These are phyloP conservation scores for Siniperca obscura DNA, from an alignment of 2,797 vertebrate species.

Conservation along the genomic window DNA sequence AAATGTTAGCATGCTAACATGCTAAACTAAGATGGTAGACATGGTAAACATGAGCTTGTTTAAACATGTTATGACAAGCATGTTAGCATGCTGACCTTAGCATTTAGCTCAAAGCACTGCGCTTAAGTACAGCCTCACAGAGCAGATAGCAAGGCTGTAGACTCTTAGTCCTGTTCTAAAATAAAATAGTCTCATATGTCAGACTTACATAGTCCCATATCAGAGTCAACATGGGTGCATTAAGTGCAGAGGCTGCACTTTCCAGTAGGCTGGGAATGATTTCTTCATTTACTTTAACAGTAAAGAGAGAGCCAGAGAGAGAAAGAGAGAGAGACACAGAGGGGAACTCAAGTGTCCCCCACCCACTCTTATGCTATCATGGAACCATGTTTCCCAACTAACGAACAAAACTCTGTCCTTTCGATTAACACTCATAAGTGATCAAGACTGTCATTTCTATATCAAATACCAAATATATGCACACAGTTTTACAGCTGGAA, in stretches of 20 bases:
- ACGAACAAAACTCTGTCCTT: not conserved
- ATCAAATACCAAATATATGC: constrained; percentile 14
- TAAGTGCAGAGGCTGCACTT: not conserved
- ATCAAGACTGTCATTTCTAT: not conserved
- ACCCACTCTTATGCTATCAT: not conserved
- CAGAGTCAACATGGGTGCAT: not conserved
- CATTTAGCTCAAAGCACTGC: too few relatives aligned
- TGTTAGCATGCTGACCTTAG: not conserved
- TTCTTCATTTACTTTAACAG: not conserved
- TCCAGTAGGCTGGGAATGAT: not conserved
- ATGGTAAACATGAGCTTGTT: not conserved
- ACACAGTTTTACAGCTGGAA: not conserved
- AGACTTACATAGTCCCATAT: not conserved
- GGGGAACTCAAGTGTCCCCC: not conserved
- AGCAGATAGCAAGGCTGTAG: not conserved
- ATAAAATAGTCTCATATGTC: not conserved
- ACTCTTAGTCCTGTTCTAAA: not conserved
- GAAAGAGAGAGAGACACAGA: not conserved
- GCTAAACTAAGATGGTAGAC: not conserved
- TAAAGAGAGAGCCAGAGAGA: not conserved
- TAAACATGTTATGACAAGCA: not conserved
- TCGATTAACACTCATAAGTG: not conserved
- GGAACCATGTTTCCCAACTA: not conserved
- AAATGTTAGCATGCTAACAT: not conserved
- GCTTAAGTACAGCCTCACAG: not conserved